A percentile compares a stretch with the other conserved stretches of the same genome.
phyloP scores from a whole-genome alignment of 2,888 invertebrate genomes.

The Lysandra bellargus region DNA sequence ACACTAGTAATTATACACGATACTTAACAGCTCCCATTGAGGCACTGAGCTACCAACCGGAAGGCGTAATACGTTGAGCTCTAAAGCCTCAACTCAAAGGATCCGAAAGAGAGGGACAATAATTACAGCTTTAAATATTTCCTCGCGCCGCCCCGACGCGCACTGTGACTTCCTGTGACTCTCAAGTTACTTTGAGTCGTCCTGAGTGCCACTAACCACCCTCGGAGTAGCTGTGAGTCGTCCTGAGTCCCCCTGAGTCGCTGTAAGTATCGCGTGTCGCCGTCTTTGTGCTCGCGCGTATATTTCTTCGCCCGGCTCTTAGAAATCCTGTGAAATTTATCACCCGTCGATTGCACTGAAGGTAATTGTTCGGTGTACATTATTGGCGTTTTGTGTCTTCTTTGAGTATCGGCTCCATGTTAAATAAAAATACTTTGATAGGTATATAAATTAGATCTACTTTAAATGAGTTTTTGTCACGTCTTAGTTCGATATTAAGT shows the following conservation, averaged over 20 bases:
- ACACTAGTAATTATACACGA: neutral
- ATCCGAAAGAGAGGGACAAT: neutral
- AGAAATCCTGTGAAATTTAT: conserved; percentile 8
- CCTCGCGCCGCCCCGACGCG: neutral
- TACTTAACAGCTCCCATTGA: neutral
- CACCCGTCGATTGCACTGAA: conserved; percentile 6
- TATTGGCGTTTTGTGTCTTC: neutral
- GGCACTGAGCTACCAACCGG: neutral
- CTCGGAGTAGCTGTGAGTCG: neutral
- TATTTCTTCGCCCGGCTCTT: neutral
- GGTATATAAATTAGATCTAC: neutral
- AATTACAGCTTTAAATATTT: neutral
- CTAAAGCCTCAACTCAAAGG: neutral
- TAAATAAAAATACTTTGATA: neutral
- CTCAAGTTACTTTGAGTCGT: neutral
- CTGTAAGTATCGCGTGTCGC: neutral
- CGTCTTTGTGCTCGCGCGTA: neutral
- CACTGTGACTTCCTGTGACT: neutral
- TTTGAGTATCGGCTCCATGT: neutral
- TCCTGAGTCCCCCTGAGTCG: neutral
- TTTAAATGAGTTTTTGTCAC: no score
- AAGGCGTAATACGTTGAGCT: neutral
- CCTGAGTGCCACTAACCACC: neutral
- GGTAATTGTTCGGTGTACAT: neutral
- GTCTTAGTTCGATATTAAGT: no score